Conservation (phyloP, 2,113 vertebrate species). For the Cheirogaleus medius region DNA sequence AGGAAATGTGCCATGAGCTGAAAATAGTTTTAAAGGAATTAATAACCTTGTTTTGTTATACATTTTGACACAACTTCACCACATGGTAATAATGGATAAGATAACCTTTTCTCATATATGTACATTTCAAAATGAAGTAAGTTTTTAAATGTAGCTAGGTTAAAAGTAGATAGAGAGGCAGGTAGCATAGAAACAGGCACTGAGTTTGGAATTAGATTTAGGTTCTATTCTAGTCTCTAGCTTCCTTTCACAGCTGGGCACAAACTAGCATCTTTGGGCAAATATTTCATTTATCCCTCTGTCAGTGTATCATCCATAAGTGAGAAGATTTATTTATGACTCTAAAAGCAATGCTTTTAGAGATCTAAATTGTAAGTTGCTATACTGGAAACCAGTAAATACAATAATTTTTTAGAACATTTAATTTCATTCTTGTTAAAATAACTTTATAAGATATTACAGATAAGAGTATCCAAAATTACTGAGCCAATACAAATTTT, state of each 20-base stretch:
- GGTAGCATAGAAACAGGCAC: neutral
- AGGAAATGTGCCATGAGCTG: neutral
- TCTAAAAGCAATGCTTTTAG: neutral
- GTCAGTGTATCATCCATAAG: neutral
- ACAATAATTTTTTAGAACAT: neutral
- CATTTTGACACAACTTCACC: neutral
- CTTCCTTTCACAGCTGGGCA: neutral
- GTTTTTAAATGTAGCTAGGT: neutral
- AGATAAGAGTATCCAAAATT: neutral
- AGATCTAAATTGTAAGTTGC: neutral
- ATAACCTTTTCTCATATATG: conserved; percentile 50
- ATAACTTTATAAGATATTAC: neutral
- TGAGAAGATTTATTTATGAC: neutral
- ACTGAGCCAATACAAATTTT: neutral
- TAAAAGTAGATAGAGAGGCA: neutral
- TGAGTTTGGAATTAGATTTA: neutral
- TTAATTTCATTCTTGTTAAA: conserved; percentile 24
- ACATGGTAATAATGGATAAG: neutral
- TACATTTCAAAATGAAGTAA: conserved; percentile 4
- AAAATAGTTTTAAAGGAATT: conserved; percentile 19
- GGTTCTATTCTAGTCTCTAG: neutral
- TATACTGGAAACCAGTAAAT: neutral
- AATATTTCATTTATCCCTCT: neutral
- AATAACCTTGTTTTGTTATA: neutral
- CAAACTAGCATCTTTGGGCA: neutral